Conservation (phyloP, 2,797 vertebrate species). For the Tangara arthus region DNA sequence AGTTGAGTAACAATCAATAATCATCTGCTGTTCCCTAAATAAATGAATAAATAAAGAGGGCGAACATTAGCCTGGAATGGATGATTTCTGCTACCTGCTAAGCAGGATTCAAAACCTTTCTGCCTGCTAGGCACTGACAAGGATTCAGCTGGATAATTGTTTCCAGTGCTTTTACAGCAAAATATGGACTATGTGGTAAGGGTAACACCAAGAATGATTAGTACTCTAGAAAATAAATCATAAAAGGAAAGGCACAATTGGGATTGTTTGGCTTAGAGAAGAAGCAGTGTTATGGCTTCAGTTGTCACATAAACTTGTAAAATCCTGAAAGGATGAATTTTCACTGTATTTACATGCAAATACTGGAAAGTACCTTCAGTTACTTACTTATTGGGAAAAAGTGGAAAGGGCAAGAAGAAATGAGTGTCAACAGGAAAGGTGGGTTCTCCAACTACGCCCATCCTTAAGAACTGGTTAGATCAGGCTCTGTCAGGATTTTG, state of each 20-base stretch:
- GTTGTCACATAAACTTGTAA: background rate
- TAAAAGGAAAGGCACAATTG: background rate
- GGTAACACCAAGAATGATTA: background rate
- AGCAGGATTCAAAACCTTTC: background rate
- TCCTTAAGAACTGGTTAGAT: background rate
- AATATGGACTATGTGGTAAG: background rate
- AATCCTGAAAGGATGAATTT: background rate
- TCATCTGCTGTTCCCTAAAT: background rate
- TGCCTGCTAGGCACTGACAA: background rate
- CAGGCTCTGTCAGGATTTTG: background rate
- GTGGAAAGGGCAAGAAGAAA: background rate
- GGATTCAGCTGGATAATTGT: background rate
- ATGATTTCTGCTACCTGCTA: background rate
- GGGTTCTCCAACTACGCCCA: background rate
- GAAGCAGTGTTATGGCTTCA: background rate
- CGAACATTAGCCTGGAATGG: background rate
- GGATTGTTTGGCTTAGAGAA: background rate
- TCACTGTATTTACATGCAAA: background rate
- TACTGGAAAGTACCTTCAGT: background rate
- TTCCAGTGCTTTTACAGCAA: background rate
- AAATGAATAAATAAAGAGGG: background rate
- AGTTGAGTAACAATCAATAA: slow-evolving; percentile 1
- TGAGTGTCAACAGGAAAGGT: background rate
- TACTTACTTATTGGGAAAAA: background rate
- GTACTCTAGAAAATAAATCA: background rate